These are phyloP conservation scores for Amphiura filiformis DNA, from an alignment of 35 echinoderm and acorn worm genomes.

Conservation along the genomic window DNA sequence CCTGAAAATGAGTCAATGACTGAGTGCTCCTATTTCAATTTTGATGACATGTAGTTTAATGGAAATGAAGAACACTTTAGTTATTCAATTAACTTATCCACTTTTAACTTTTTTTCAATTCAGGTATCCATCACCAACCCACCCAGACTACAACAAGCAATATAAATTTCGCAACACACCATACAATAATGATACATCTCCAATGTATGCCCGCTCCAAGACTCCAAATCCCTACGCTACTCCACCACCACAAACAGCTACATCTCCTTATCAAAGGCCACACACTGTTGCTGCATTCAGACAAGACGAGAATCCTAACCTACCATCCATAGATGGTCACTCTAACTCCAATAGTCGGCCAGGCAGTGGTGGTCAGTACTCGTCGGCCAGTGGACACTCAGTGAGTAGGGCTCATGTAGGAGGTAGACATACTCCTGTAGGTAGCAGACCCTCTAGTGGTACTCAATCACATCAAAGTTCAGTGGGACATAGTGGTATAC, in stretches of 20 bases:
- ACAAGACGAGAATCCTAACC: constrained; percentile 18
- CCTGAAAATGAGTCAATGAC: too few species aligned
- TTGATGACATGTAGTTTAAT: neutral
- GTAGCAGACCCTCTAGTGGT: too few species aligned
- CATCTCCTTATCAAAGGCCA: constrained; percentile 31
- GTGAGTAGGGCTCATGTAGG: constrained; percentile 13
- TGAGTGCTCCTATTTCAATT: too few species aligned
- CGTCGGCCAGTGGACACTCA: constrained; percentile 4
- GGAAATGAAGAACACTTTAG: neutral
- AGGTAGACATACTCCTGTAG: too few species aligned
- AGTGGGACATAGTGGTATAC: too few species aligned
- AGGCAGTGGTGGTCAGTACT: constrained; percentile 1
- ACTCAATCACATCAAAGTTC: too few species aligned
- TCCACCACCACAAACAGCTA: constrained; percentile 1
- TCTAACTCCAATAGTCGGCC: constrained; percentile 51
- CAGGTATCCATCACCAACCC: constrained; percentile 65
- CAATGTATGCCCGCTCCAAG: constrained; percentile 19
- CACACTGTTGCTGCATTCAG: constrained; percentile 71
- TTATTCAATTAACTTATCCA: too few species aligned
- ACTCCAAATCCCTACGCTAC: constrained; percentile 17
- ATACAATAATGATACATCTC: constrained; percentile 35
- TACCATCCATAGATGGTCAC: constrained; percentile 7
- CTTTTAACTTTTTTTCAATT: neutral
- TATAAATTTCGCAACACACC: constrained; percentile 32
- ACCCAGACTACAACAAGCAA: constrained; percentile 53